These are phyloP conservation scores for Sorex araneus DNA, from an alignment of 2,113 vertebrate species.

Conservation along the genomic window DNA sequence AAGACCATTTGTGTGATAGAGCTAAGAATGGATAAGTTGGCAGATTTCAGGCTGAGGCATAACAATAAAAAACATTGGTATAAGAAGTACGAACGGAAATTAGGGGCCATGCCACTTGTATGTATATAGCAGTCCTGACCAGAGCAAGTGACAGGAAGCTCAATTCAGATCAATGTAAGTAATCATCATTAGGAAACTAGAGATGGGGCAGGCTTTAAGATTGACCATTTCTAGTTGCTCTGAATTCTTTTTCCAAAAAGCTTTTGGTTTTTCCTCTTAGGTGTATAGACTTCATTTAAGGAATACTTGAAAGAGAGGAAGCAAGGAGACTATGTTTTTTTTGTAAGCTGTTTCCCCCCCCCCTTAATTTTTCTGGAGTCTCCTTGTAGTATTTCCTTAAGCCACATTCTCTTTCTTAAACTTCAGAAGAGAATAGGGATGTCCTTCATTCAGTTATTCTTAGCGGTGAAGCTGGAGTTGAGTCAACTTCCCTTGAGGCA, in stretches of 20 bases:
- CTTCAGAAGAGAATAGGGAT: not conserved
- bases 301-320: not conserved
- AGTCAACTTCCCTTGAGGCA: not conserved
- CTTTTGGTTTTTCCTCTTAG: not conserved
- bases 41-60: not conserved
- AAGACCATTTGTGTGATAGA: not conserved
- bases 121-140: not conserved
- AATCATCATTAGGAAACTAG: not conserved
- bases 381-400: not conserved
- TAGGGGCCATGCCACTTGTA: not conserved
- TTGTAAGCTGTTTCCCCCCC: not conserved
- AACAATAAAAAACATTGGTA: not conserved
- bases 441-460: not conserved
- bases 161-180: constrained; percentile 31
- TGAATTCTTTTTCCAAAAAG: not conserved
- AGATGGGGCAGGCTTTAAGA: not conserved
- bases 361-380: not conserved
- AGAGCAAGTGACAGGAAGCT: not conserved
- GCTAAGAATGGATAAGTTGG: not conserved
- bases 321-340: not conserved
- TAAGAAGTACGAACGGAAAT: not conserved
- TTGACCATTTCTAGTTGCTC: not conserved
- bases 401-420: constrained; percentile 12
- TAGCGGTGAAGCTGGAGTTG: not conserved
- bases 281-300: not conserved